A percentile compares a stretch with the other conserved stretches of the same genome.
Evolutionary conservation across 2,888 invertebrate species (phyloP).

Genomic region (Chrysolina oricalcia): DNA sequence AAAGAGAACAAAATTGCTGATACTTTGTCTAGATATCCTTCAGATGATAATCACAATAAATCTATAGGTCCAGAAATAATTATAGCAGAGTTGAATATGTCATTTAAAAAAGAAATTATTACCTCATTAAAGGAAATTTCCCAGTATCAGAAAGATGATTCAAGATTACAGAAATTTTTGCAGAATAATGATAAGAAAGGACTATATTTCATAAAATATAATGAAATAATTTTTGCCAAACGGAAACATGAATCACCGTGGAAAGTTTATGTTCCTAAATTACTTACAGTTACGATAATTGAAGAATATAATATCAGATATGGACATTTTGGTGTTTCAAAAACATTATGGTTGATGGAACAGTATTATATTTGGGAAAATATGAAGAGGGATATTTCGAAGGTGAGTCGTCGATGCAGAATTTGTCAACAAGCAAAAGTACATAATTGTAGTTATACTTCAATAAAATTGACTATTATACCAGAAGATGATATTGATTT

Average conservation of each 20-base stretch:
- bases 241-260: neutral
- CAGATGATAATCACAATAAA: neutral
- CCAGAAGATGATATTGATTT: neutral
- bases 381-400: neutral
- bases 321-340: neutral
- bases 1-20: neutral
- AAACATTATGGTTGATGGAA: neutral
- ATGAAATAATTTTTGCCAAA: neutral
- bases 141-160: neutral
- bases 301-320: neutral
- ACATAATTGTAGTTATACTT: neutral
- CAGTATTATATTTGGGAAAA: neutral
- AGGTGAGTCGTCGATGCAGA: neutral
- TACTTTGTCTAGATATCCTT: neutral
- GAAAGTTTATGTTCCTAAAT: neutral
- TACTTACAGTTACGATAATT: neutral
- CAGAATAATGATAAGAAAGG: neutral
- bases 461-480: neutral
- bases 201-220: neutral
- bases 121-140: neutral
- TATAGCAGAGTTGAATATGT: neutral
- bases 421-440: neutral
- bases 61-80: neutral
- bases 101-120: neutral
- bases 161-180: neutral